Percentiles rank a stretch among this genome's conserved stretches.
These are phyloP conservation scores for Archips xylosteana DNA, from an alignment of 2,888 invertebrate genomes.

Conservation along the genomic window DNA sequence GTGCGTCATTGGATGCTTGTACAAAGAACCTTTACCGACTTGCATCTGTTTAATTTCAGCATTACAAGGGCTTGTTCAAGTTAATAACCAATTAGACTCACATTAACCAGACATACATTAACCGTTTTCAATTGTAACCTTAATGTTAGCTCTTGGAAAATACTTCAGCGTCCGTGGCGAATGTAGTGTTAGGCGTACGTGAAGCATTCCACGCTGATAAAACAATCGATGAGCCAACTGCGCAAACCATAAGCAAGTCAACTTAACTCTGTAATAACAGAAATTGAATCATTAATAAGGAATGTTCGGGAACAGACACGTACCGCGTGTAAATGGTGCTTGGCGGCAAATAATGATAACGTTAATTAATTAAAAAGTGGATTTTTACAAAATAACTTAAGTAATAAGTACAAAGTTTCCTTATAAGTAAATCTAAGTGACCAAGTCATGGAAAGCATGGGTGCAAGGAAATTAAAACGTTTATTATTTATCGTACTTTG, in stretches of 20 bases:
- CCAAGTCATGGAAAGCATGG: no score
- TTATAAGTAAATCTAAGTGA: no score
- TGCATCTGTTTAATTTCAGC: conserved; percentile 4
- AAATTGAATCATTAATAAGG: conserved; percentile 2
- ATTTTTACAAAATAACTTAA: no score
- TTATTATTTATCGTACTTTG: no score
- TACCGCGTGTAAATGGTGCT: no score
- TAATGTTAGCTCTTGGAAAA: conserved; percentile 11
- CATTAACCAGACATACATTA: conserved; percentile 10
- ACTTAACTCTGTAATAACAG: neutral
- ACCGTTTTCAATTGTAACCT: conserved; percentile 8
- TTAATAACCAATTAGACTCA: neutral
- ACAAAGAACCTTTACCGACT: neutral
- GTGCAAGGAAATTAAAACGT: no score
- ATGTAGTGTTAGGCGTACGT: conserved; percentile 1
- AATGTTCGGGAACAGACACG: conserved; percentile 8
- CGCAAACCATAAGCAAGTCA: conserved; percentile 7
- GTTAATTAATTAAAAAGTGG: no score
- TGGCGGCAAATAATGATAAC: no score
- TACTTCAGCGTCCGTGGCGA: conserved; percentile 21
- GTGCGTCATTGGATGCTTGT: neutral
- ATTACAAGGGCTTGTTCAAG: neutral
- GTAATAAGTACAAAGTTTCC: no score
- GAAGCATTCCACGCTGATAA: conserved; percentile 13
- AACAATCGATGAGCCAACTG: conserved; percentile 22